Evolutionary conservation across 1,140 invertebrate genomes (phyloP), one percentile per base, ranked within the genome.

Genomic region (Drosophila chauvacae): DNA sequence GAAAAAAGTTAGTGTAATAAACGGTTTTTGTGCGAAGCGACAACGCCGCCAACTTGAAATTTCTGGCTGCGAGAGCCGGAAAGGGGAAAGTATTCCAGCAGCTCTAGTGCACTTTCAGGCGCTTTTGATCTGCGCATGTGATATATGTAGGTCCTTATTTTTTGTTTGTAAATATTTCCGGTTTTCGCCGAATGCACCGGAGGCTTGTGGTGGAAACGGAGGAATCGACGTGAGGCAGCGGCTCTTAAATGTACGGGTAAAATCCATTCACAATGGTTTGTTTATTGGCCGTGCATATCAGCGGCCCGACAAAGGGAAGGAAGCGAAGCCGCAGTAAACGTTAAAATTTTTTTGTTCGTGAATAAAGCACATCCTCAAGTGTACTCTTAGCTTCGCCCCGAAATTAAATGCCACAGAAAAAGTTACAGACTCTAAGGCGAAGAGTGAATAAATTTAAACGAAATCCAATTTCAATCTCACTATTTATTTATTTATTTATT

Each of bases 1-100:
- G 41, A 53, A 69, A 47, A 77, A 71, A 74, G 45, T 62, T 66
- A 42, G 26, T 56, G 64, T 77, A 81, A 85, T 85, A 77, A 85
- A 71, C 82, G 69, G 23, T 83, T 79, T 62, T 62, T 59, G 61
- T 26, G 59, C 74, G 42, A 56, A 51, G 71, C 64, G 75, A 58
- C 42, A 73, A 55, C 71, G 69, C 41, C 35, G 69, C 42, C 51
- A 86, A 81, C 82, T 78, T 81, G 48, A 79, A 71, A 56, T 57
- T 85, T 77, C 65, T 50, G 47, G 16, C 61, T 47, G 60, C 70
- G 33, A 64, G 61, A 41, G 53, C 44, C 69, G 41, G 18, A 63
- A 61, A 68, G 33, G 35, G 39, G 28, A 51, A 81, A 68, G 56
- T 47, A 57, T 65, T 57, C 18, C 51, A 39, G 13, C 44, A 69